Percentiles rank a stretch among this genome's conserved stretches.
phyloP scores from a whole-genome alignment of 2,113 vertebrate genomes.

The Carettochelys insculpta region DNA sequence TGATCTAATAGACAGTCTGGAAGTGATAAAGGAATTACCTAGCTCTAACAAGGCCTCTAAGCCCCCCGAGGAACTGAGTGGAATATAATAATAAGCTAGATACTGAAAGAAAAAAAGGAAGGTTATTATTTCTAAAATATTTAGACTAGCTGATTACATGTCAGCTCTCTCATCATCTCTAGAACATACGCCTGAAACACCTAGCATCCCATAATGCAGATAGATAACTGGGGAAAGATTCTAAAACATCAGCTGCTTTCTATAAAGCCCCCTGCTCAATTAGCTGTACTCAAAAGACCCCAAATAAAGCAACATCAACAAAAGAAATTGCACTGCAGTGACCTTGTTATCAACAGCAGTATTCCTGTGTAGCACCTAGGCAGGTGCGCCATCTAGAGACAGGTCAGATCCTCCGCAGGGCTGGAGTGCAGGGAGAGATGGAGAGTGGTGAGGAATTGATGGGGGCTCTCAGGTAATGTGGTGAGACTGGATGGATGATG shows the following conservation, averaged over 20 bases:
- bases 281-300: rapidly evolving
- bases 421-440: background rate
- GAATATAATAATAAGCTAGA: background rate
- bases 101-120: background rate
- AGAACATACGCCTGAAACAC: background rate
- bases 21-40: slow-evolving; percentile 12
- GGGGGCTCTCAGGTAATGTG: background rate
- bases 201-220: background rate
- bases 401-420: background rate
- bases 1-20: slow-evolving; percentile 3
- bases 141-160: background rate
- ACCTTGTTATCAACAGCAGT: background rate
- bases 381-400: background rate
- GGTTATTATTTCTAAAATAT: slow-evolving; percentile 17
- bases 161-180: background rate
- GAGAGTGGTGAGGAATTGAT: background rate
- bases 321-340: background rate
- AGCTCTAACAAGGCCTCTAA: slow-evolving; percentile 9
- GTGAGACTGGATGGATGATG: background rate
- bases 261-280: background rate
- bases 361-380: background rate
- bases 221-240: background rate
- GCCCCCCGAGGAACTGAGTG: background rate
- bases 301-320: background rate
- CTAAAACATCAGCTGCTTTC: background rate